Percentiles rank a stretch among this genome's conserved stretches.
phyloP scores from a whole-genome alignment of 2,797 vertebrate genomes.

The Coreius guichenoti region DNA sequence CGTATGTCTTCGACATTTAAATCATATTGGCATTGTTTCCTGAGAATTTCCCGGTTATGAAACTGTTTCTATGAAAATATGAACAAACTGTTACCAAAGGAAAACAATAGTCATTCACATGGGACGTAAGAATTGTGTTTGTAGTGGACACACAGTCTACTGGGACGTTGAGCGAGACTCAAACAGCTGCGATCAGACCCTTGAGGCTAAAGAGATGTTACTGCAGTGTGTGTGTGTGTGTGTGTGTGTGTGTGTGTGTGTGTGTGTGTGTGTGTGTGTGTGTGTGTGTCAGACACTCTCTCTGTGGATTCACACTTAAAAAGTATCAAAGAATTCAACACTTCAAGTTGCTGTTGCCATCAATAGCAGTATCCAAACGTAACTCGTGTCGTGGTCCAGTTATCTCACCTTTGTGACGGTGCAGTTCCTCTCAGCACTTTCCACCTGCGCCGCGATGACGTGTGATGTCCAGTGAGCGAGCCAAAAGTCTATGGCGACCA shows the following conservation, averaged over 20 bases:
- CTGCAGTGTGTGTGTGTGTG: background rate
- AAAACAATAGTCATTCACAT: constrained; percentile 5
- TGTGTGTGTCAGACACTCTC: background rate
- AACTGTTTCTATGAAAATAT: background rate
- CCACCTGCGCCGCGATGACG: constrained; percentile 76
- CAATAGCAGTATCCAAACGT: background rate
- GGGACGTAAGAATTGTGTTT: background rate
- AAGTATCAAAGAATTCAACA: background rate
- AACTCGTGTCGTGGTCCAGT: background rate
- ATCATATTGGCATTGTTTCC: background rate
- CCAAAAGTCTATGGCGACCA: constrained; percentile 97
- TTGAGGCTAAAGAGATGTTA: background rate
- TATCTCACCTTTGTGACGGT: constrained; percentile 79
- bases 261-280: background rate
- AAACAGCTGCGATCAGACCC: constrained; percentile 30
- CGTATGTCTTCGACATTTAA: background rate
- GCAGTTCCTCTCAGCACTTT: constrained; percentile 78
- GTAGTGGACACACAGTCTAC: background rate
- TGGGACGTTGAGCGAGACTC: background rate
- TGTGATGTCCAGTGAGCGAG: constrained; percentile 90
- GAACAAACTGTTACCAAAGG: background rate
- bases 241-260: background rate
- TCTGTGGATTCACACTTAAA: background rate
- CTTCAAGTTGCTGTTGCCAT: background rate
- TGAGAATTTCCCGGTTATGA: background rate